phyloP scores from a whole-genome alignment of 2,797 vertebrate species.

The Danio albolineatus region DNA sequence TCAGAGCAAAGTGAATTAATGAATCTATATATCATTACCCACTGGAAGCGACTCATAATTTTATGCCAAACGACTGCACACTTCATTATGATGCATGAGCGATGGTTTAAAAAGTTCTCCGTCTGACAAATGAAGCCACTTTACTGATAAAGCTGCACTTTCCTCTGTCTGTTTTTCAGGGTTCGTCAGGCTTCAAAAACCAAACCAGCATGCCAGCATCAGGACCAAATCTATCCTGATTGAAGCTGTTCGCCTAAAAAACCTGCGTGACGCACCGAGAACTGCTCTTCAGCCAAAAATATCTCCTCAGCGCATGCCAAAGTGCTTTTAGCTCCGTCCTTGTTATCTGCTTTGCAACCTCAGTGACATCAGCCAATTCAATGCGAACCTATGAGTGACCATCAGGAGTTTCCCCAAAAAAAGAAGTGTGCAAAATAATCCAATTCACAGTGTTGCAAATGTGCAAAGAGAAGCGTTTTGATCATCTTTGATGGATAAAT shows the following conservation, averaged over 20 bases:
- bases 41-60: background rate
- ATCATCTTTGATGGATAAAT: conserved; percentile 15
- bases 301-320: conserved; percentile 43
- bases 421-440: background rate
- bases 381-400: background rate
- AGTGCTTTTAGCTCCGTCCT: conserved; percentile 47
- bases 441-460: background rate
- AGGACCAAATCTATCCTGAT: conserved; percentile 24
- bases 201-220: background rate
- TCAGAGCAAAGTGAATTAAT: conserved; percentile 23
- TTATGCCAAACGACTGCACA: conserved; percentile 28
- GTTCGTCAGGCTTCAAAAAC: conserved; percentile 1
- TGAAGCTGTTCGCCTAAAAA: conserved; percentile 48
- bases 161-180: conserved; percentile 42
- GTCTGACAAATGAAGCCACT: conserved; percentile 19
- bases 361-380: background rate
- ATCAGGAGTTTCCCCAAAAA: background rate
- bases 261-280: conserved; percentile 54
- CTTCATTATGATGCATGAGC: conserved; percentile 26
- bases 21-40: conserved; percentile 30
- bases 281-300: conserved; percentile 51
- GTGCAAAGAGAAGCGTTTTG: background rate
- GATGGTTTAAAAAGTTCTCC: background rate
- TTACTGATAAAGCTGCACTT: conserved; percentile 3
- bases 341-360: conserved; percentile 39